A percentile compares a stretch with the other conserved stretches of the same genome.
Conservation (phyloP, 2,113 vertebrate species). For the Elaphurus davidianus region DNA sequence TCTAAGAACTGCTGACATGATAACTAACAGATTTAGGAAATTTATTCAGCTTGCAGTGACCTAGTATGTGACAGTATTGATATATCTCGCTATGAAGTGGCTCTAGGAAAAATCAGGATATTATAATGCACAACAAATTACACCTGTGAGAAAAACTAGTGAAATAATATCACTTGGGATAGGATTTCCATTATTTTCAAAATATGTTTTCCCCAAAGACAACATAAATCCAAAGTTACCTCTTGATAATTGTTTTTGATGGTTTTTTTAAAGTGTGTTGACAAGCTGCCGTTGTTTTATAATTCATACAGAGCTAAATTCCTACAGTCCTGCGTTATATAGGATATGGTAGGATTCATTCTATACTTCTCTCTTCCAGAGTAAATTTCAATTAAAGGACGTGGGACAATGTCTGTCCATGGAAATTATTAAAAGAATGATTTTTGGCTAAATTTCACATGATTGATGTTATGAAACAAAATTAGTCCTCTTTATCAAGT, state of each 20-base stretch:
- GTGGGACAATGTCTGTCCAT: background rate
- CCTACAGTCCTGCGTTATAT: background rate
- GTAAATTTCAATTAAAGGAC: background rate
- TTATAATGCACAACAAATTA: background rate
- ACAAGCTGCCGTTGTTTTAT: background rate
- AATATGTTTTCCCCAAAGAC: background rate
- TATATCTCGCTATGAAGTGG: background rate
- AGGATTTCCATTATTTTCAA: background rate
- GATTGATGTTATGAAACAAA: background rate
- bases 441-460: background rate
- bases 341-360: background rate
- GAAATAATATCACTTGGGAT: background rate
- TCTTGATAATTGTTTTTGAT: background rate
- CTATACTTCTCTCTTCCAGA: background rate
- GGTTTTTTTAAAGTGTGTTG: background rate
- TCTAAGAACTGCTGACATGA: constrained; percentile 34
- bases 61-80: background rate
- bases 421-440: constrained; percentile 19
- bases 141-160: background rate
- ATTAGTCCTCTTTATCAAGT: background rate
- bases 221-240: background rate
- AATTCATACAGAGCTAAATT: background rate
- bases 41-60: constrained; percentile 11
- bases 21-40: constrained; percentile 57
- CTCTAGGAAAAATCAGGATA: background rate